Base-by-base conservation (phyloP, 2,888 invertebrate species). In the Drosophila basisetae region DNA sequence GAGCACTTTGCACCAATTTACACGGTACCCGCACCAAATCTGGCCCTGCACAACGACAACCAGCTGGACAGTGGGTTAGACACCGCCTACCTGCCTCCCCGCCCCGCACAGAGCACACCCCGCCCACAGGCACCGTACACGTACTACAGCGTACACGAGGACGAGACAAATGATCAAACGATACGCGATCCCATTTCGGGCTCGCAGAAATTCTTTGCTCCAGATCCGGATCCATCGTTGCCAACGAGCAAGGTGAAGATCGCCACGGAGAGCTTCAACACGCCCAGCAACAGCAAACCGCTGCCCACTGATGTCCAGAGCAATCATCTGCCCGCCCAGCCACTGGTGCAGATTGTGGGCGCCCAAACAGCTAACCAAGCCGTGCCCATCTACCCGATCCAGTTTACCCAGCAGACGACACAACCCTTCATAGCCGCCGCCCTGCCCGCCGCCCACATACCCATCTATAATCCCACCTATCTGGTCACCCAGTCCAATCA, bases 1-100 rank as follows among this genome's bases (percentile, higher is more conserved):
- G 98, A 98, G 94, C 97, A 98, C 94, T 98, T 95, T 91, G 96
- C 96, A 83, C 97, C 97, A 3, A 97, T 97, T 91, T 97, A 97
- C 93, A 97, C 97, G 13, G 97, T 97, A 79, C 97, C 97, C 90
- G 97, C 97, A 31, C 97, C 97, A 11, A 97, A 97, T 94, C 94
- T 97, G 49, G 84, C 80, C 53, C 68, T 91, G 54, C 90, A 91
- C 73, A 91, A 92, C 71, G 91, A 92, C 68, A 93, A 93, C 77
- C 92, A 93, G 67, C 80, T 92, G 53, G 92, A 88, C 62, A 84
- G 91, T 18, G 91, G 90, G 35, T 41, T 76, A 22, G 82, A 85
- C 72, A 70, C 84, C n/a, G 85, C 88, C 30, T 91, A 91, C 64
- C 72, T 91, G 37, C 90, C 91, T n/a, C 88, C 91, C 28, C 47